Evolutionary conservation across 2,797 vertebrate species (phyloP).

Genomic region (Bradypus variegatus): DNA sequence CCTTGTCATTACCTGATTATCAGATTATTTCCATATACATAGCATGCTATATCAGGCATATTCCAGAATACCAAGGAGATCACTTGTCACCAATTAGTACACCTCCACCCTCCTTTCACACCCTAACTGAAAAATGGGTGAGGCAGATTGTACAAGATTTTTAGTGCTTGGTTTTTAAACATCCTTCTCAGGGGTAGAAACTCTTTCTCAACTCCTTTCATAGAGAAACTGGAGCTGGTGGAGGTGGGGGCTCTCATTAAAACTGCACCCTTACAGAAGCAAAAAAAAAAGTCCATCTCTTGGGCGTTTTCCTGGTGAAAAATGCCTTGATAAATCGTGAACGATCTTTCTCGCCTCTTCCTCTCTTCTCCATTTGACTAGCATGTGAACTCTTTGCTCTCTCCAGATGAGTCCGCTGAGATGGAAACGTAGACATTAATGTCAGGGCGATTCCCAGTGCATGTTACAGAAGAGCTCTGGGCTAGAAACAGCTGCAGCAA

Average conservation of each 20-base stretch:
- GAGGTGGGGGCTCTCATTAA: neutral
- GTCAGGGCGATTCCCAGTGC: neutral
- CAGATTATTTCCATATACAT: neutral
- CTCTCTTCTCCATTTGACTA: neutral
- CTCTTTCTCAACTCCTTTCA: neutral
- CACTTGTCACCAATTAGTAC: neutral
- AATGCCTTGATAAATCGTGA: neutral
- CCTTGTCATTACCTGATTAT: neutral
- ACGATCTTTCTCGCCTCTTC: neutral
- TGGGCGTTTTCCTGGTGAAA: neutral
- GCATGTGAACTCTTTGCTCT: neutral
- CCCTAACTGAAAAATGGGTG: neutral
- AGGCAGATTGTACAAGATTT: neutral
- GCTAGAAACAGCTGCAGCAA: neutral
- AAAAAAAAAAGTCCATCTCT: accelerated
- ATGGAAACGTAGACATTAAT: neutral
- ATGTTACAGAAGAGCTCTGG: neutral
- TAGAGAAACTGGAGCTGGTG: neutral
- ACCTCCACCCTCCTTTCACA: neutral
- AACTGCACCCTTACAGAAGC: neutral
- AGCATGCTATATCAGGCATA: neutral
- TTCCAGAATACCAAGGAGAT: neutral
- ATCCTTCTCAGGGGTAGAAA: neutral
- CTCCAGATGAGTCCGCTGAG: neutral
- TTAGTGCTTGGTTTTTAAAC: neutral